Evolutionary conservation across 1,140 invertebrate species (phyloP).

Genomic region (Samia ricini): DNA sequence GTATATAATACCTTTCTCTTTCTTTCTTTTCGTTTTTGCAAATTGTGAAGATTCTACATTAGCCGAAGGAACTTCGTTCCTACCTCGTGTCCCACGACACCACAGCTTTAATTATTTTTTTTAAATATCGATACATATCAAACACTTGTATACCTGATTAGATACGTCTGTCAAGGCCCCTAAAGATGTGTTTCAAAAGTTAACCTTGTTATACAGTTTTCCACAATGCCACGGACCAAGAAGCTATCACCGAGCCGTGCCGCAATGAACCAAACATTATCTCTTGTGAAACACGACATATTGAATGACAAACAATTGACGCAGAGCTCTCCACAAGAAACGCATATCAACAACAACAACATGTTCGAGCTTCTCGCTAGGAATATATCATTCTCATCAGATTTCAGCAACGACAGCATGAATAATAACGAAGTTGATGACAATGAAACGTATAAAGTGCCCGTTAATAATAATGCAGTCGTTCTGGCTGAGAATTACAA

Average conservation of each 20-base stretch:
- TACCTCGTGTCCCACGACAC: too few species aligned
- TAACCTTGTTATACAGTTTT: conserved; percentile 68
- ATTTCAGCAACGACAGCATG: conserved; percentile 66
- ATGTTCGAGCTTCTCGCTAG: conserved; percentile 70
- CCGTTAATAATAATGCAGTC: conserved; percentile 69
- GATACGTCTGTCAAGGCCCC: too few species aligned
- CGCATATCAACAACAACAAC: conserved; percentile 47
- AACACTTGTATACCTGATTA: too few species aligned
- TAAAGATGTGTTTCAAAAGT: background rate
- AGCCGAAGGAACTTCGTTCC: too few species aligned
- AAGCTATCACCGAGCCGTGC: conserved; percentile 64
- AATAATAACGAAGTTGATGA: conserved; percentile 64
- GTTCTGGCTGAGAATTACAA: conserved; percentile 68
- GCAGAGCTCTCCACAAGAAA: conserved; percentile 23
- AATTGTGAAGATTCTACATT: too few species aligned
- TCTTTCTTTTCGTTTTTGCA: too few species aligned
- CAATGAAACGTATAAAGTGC: conserved; percentile 78
- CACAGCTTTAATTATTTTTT: too few species aligned
- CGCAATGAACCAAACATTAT: conserved; percentile 56
- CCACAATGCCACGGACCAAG: conserved; percentile 80
- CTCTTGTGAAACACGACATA: conserved; percentile 66
- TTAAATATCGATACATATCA: too few species aligned
- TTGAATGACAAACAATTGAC: conserved; percentile 40
- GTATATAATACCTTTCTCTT: too few species aligned
- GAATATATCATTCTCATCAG: conserved; percentile 72